A percentile compares a stretch with the other conserved stretches of the same genome.
These are phyloP conservation scores for Drosophila crucigera DNA, from an alignment of 2,888 invertebrate species.

Conservation along the genomic window DNA sequence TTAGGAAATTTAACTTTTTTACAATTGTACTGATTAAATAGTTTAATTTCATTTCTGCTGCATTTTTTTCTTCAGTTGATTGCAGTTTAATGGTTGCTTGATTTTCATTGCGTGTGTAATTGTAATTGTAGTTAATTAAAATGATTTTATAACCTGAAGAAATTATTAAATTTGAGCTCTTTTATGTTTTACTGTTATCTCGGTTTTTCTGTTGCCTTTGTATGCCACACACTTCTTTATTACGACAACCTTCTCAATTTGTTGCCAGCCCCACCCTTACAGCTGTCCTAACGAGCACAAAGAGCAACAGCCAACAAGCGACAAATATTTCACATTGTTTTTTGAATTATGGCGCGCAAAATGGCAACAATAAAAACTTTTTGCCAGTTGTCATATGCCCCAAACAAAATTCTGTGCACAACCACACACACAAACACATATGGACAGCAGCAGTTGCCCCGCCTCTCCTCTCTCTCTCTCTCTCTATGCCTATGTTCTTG, in stretches of 20 bases:
- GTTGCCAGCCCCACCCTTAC: not conserved
- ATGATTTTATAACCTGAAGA: not conserved
- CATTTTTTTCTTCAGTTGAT: not conserved
- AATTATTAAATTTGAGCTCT: not conserved
- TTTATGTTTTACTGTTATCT: not conserved
- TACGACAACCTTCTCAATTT: slow-evolving; percentile 15
- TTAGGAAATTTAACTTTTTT: no score
- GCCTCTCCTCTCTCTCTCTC: not conserved
- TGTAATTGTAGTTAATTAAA: slow-evolving; percentile 5
- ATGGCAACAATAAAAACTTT: slow-evolving; percentile 71
- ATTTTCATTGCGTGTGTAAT: not conserved
- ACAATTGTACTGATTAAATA: not conserved
- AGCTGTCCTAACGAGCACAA: slow-evolving; percentile 9
- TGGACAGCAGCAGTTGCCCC: not conserved
- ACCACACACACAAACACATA: slow-evolving; percentile 28
- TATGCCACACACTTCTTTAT: slow-evolving; percentile 2
- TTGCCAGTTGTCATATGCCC: slow-evolving; percentile 72
- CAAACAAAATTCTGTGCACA: slow-evolving; percentile 35
- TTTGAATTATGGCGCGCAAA: slow-evolving; percentile 69
- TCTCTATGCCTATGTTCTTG: slow-evolving; percentile 5
- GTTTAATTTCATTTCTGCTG: not conserved
- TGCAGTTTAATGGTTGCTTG: not conserved
- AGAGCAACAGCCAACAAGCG: slow-evolving; percentile 62
- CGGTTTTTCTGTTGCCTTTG: not conserved
- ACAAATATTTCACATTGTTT: slow-evolving; percentile 75